Evolutionary conservation across 1,140 invertebrate genomes (phyloP).

Genomic region (Caenorhabditis briggsae): DNA sequence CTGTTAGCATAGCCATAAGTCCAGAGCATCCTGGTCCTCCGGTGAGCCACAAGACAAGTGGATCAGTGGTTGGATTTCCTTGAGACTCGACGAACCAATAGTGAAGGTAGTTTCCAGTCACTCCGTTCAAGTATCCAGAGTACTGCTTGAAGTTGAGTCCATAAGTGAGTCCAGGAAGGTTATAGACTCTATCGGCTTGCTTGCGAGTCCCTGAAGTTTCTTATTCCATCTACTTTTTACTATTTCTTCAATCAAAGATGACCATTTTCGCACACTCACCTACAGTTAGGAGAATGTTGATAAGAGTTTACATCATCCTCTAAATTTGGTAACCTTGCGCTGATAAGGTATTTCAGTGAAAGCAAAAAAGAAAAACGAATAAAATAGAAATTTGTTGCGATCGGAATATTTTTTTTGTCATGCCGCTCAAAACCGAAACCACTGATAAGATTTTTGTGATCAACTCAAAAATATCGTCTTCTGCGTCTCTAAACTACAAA

Average conservation of each 20-base stretch:
- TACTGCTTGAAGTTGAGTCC: constrained; percentile 67
- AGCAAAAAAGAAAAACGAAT: neutral
- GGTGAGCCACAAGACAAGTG: constrained; percentile 81
- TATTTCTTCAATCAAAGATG: neutral
- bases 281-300: neutral
- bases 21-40: constrained; percentile 69
- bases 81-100: constrained; percentile 79
- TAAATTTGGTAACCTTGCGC: neutral
- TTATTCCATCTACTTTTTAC: neutral
- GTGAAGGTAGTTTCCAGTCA: constrained; percentile 67
- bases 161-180: constrained; percentile 66
- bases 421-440: neutral
- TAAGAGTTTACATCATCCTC: constrained; percentile 5
- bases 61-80: constrained; percentile 78
- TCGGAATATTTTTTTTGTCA: neutral
- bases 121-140: constrained; percentile 66
- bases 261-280: neutral
- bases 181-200: constrained; percentile 63
- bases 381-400: neutral
- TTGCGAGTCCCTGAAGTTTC: constrained; percentile 59
- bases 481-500: neutral
- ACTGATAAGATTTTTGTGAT: constrained; percentile 16
- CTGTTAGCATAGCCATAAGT: constrained; percentile 57
- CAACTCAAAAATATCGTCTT: neutral
- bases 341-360: constrained; percentile 24